Percentiles rank a stretch among this genome's conserved stretches.
Conservation (phyloP, 53 echinoderm and acorn worm genomes). For the Zoroaster sp. region DNA sequence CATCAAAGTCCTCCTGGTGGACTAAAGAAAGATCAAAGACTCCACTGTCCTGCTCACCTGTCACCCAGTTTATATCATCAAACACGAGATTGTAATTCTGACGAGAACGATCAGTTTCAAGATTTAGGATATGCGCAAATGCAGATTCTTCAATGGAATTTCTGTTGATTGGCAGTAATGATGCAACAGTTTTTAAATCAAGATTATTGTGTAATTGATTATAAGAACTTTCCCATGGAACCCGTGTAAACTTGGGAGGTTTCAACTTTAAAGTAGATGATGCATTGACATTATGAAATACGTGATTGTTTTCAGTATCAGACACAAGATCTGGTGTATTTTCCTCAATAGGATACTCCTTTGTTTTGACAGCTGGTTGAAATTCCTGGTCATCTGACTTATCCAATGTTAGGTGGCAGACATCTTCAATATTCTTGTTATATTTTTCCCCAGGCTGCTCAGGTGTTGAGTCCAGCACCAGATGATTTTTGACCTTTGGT, state of each 20-base stretch:
- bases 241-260: neutral
- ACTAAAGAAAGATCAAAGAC: slow-evolving; percentile 31
- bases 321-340: neutral
- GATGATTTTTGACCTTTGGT: neutral
- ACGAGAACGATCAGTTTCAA: neutral
- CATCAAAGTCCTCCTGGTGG: slow-evolving; percentile 44
- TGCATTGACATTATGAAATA: neutral
- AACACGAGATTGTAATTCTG: neutral
- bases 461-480: neutral
- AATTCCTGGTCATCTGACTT: neutral
- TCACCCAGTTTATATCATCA: neutral
- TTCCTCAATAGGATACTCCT: neutral
- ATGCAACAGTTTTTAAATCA: slow-evolving; percentile 21
- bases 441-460: neutral
- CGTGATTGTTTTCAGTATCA: neutral
- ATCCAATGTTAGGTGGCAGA: neutral
- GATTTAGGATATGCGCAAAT: slow-evolving; percentile 4
- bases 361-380: neutral
- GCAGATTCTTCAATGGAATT: slow-evolving; percentile 28
- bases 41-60: slow-evolving; percentile 32
- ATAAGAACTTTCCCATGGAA: neutral
- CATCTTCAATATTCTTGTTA: neutral
- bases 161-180: slow-evolving; percentile 12
- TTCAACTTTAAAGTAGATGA: slow-evolving; percentile 2
- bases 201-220: neutral